A percentile compares a stretch with the other conserved stretches of the same genome.
Conservation (phyloP, 2,113 vertebrate species). For the Podarcis muralis region DNA sequence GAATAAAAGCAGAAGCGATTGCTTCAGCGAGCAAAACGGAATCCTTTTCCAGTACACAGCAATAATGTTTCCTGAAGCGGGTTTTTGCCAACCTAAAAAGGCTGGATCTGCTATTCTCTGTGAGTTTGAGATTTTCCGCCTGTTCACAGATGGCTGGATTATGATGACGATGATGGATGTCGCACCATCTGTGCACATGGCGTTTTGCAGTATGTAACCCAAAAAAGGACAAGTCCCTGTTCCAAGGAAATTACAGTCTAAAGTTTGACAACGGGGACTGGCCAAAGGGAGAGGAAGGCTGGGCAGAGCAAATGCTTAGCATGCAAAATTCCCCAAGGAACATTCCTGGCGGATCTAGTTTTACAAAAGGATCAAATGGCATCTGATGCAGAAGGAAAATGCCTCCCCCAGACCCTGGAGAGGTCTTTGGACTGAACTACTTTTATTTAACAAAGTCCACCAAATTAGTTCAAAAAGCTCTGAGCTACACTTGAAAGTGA, state of each 20-base stretch:
- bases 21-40: constrained; percentile 18
- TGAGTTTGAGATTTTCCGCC: not conserved
- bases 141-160: not conserved
- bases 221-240: not conserved
- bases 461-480: too few species aligned
- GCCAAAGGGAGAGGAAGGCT: not conserved
- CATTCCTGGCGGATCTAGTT: not conserved
- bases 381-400: not conserved
- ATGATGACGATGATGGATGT: not conserved
- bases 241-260: not conserved
- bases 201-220: not conserved
- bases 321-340: not conserved
- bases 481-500: too few species aligned
- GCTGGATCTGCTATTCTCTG: not conserved
- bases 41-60: not conserved
- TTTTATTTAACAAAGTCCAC: too few species aligned
- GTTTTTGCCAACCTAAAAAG: not conserved
- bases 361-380: not conserved
- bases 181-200: not conserved
- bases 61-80: constrained; percentile 1
- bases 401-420: not conserved
- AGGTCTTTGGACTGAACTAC: not conserved
- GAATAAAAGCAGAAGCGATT: constrained; percentile 5
- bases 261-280: not conserved
- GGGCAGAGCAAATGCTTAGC: not conserved